Base-by-base conservation (phyloP, 2,113 vertebrate genomes). In the Aptenodytes patagonicus region DNA sequence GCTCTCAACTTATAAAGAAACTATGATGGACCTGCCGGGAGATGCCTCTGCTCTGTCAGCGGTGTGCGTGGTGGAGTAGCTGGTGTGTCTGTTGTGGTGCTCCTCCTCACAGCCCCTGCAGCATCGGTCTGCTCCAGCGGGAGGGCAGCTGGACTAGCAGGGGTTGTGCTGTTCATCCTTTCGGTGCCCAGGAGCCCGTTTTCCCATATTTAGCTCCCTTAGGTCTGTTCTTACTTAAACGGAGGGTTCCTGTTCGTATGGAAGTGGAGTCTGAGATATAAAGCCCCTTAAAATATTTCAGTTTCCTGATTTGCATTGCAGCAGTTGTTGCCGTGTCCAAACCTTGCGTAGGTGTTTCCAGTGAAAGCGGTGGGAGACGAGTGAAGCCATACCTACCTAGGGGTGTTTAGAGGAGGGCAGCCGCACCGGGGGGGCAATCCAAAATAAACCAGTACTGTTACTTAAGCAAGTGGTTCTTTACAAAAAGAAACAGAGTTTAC, bases 211-310 rank as follows among this genome's bases (percentile, higher is more conserved):
- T 75, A 32, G 20, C 54, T 78, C 31, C 52, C 25, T 64, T 31
- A 11, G 61, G 19, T 60, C 71, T 34, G 36, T 21, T 87, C 2
- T 0, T 36, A 4, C 78, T 40, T 11, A 7, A 57, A 40, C 0
- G 0, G 57, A 70, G 60, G 69, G 18, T 80, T 29, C 85, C 83
- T 46, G 3, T 89, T 79, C 4, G 1, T 9, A 10, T 61, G 78
- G 82, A 81, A 75, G 60, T 44, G 84, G 68, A 57, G 71, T 73
- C 42, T 84, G 87, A 90, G 92, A 20, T 89, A 19, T 7, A 82
- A 95, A 85, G 28, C 21, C 76, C 83, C 69, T 86, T 68, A 9
- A 70, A 51, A 42, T 28, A 72, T 57, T 86, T 80, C 15, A 1
- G 25, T 31, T 87, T 75, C 78, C 68, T 29, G 1, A 66, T 38